Evolutionary conservation across 2,797 vertebrate genomes (phyloP), one percentile per base, ranked within the genome.

Genomic region (Ctenosaura bakeri): DNA sequence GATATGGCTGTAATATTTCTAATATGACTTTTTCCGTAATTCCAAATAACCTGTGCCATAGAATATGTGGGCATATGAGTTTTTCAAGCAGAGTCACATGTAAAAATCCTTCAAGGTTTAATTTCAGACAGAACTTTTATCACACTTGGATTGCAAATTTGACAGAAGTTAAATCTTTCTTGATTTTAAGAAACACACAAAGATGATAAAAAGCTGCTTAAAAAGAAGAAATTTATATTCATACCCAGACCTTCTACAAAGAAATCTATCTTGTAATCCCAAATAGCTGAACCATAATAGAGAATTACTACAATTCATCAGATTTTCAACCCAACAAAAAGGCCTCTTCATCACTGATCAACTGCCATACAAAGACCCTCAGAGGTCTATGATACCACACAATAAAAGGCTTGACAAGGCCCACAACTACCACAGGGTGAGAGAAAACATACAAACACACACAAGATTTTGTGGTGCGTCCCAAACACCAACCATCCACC

Each of bases 1-100:
- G 86, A 91, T 84, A 94, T 90, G 88, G 0, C 26, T 76, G 6
- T 69, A 62, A 8, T 91, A 92, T 94, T 93, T 92, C 87, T 94
- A 82, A 91, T 6, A 76, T 10, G 50, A 86, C 3, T 71, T 92
- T 64, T 38, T 79, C 82, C 86, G n/a, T 89, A 73, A 71, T 83
- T 88, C 29, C 83, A 94, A 94, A 89, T 85, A 92, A 16, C 29
- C 35, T 81, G 8, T 83, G n/a, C n/a, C 59, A 54, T 29, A 90
- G 32, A 50, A 89, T 42, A 26, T 77, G 18, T 77, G 5, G 35
- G 62, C 52, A 26, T 62, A 6, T 73, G 92, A 29, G 35, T 38
- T 32, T 35, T 42, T 14, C 87, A 94, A 94, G 87, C 38, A 29
- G 88, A 88, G 64, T 20, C n/a, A 10, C 29, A 0, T 83, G 32